phyloP scores from a whole-genome alignment of 2,797 vertebrate genomes.

The Jordanella pulchra region DNA sequence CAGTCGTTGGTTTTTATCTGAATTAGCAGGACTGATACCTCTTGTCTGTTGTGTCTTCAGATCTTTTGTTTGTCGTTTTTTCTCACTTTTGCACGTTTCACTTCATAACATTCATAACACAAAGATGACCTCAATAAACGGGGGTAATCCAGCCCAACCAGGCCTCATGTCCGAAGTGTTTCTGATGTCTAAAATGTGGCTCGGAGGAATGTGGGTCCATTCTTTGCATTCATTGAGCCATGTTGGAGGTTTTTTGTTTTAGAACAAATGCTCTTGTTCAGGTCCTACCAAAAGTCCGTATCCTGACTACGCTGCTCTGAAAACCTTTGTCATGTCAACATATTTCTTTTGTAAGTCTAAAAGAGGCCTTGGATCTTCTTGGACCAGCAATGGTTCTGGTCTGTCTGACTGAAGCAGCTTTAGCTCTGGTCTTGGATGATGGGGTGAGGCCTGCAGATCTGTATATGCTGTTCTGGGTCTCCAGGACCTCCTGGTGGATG shows the following conservation, averaged over 20 bases:
- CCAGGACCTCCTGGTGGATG: no score
- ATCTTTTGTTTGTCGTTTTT: no score
- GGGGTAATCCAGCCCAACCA: neutral
- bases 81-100: neutral
- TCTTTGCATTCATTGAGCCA: neutral
- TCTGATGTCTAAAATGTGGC: neutral
- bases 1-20: neutral
- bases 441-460: no score
- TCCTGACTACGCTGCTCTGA: neutral
- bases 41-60: no score
- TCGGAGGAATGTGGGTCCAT: neutral
- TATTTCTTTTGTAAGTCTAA: neutral
- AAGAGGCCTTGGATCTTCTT: neutral
- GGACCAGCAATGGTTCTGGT: no score
- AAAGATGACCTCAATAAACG: neutral
- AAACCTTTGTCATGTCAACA: neutral
- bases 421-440: no score
- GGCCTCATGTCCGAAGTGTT: neutral
- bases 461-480: neutral
- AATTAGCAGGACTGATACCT: neutral
- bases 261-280: neutral
- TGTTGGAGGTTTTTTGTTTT: neutral
- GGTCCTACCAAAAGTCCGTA: neutral
- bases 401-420: no score
- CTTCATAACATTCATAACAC: neutral